A percentile compares a stretch with the other conserved stretches of the same genome.
phyloP scores from a whole-genome alignment of 2,113 vertebrate species.

The Sitta europaea region DNA sequence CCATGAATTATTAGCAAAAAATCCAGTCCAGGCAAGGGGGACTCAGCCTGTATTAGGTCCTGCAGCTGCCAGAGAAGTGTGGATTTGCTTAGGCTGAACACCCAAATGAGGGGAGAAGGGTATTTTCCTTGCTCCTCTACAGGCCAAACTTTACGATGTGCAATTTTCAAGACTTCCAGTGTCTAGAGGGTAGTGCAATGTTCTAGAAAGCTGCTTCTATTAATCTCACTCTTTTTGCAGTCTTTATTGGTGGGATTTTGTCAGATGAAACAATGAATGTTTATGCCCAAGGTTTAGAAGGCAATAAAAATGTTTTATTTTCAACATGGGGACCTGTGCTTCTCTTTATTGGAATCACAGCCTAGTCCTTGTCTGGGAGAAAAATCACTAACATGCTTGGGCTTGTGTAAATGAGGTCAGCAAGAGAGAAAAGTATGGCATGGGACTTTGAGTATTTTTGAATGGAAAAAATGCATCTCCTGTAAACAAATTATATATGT shows the following conservation, averaged over 20 bases:
- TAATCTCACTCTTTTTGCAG: conserved; percentile 15
- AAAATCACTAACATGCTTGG: neutral
- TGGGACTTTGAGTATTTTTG: neutral
- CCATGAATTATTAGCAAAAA: neutral
- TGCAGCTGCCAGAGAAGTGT: neutral
- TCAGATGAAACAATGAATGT: conserved; percentile 32
- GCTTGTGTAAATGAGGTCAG: conserved; percentile 9
- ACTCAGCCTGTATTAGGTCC: neutral
- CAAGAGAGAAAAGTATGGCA: neutral
- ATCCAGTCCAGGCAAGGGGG: neutral
- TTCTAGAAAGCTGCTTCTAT: conserved; percentile 17
- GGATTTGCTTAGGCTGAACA: neutral
- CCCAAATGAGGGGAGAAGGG: neutral
- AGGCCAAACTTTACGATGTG: neutral
- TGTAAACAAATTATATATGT: neutral
- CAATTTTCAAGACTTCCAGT: neutral
- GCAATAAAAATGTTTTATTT: conserved; percentile 57
- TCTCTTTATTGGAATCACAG: conserved; percentile 49
- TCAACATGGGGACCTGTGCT: neutral
- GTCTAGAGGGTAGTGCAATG: neutral
- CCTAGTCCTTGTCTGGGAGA: conserved; percentile 2
- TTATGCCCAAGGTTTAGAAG: conserved; percentile 47
- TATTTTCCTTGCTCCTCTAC: neutral
- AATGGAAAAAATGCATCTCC: neutral
- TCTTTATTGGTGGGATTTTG: conserved; percentile 17